A percentile compares a stretch with the other conserved stretches of the same genome.
phyloP scores from a whole-genome alignment of 2,888 invertebrate genomes.

The Notodonta dromedarius region DNA sequence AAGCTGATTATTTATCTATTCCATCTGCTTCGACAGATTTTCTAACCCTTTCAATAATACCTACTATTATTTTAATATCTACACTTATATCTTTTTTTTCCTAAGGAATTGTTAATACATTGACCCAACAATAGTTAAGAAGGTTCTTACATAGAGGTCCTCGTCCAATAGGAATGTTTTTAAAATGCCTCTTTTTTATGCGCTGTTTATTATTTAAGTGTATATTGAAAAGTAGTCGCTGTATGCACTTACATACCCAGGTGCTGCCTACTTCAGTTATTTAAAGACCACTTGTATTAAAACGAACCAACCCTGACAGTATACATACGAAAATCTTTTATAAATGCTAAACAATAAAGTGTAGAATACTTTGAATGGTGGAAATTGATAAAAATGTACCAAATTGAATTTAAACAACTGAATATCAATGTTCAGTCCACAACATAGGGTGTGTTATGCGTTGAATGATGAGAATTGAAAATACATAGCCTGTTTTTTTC shows the following conservation, averaged over 20 bases:
- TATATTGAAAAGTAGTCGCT: constrained; percentile 35
- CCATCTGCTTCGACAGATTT: too few relatives aligned
- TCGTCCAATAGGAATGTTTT: too few relatives aligned
- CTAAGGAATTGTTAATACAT: not conserved
- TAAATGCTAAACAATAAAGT: not conserved
- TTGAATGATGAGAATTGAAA: not conserved
- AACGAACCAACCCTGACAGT: not conserved
- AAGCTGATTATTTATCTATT: too few relatives aligned
- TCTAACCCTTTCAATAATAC: too few relatives aligned
- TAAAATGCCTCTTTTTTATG: too few relatives aligned
- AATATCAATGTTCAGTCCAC: not conserved
- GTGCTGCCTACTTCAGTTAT: constrained; percentile 6
- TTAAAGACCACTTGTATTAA: constrained; percentile 2
- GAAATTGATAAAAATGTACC: not conserved
- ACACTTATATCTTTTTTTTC: too few relatives aligned
- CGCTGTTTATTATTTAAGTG: not conserved
- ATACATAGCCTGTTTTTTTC: constrained; percentile 1
- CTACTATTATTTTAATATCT: too few relatives aligned
- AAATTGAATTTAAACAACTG: not conserved
- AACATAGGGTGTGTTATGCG: not conserved
- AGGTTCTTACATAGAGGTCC: too few relatives aligned
- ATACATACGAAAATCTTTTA: not conserved
- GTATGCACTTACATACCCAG: not conserved
- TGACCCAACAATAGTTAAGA: too few relatives aligned
- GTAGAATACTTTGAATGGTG: not conserved